A percentile compares a stretch with the other conserved stretches of the same genome.
phyloP scores from a whole-genome alignment of 2,113 vertebrate species.

The Etheostoma spectabile region DNA sequence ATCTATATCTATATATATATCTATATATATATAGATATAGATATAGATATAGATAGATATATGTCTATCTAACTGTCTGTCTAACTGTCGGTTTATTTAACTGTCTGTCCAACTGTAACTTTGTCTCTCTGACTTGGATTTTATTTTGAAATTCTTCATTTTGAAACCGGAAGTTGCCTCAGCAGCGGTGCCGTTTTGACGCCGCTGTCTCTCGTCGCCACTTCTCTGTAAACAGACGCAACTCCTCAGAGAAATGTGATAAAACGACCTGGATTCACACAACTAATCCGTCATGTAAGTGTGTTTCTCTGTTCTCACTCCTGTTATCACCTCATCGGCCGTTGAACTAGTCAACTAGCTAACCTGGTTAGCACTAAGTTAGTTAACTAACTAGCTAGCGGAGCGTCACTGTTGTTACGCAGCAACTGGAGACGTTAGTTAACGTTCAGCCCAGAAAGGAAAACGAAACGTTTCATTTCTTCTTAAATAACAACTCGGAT shows the following conservation, averaged over 20 bases:
- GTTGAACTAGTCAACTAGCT: background rate
- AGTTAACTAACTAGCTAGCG: background rate
- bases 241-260: background rate
- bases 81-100: no score
- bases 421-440: conserved; percentile 16
- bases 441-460: conserved; percentile 33
- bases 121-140: background rate
- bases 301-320: background rate
- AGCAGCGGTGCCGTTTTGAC: background rate
- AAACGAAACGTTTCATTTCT: conserved; percentile 30
- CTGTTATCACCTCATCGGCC: no score
- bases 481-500: accelerated
- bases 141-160: conserved; percentile 1
- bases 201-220: background rate
- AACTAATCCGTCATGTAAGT: background rate
- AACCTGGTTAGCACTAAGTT: background rate
- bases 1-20: no score
- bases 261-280: background rate
- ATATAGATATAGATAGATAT: no score
- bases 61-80: no score
- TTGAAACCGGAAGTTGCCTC: background rate
- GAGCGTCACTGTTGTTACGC: background rate
- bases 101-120: no score
- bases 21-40: no score
- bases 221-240: background rate